Percentiles rank a stretch among this genome's conserved stretches.
phyloP scores from a whole-genome alignment of 2,797 vertebrate species.

The Crocodylus rhombifer region DNA sequence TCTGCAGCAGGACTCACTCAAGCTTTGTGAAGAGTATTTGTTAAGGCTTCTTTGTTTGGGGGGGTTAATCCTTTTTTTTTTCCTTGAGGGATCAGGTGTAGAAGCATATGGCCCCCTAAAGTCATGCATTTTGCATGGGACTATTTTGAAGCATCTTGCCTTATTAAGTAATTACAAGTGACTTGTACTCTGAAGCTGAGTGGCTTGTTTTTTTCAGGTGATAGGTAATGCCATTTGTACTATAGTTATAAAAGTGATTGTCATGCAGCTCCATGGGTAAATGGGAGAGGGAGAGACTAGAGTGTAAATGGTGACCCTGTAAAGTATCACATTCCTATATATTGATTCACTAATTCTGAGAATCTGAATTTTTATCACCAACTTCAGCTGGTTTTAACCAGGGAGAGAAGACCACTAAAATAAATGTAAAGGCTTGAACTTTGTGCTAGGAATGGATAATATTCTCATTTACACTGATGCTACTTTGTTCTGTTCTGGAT shows the following conservation, averaged over 20 bases:
- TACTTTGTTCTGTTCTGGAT: not conserved
- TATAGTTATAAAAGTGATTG: not conserved
- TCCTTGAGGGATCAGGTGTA: not conserved
- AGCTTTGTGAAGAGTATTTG: not conserved
- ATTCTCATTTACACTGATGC: not conserved
- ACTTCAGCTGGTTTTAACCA: not conserved
- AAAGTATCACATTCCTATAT: not conserved
- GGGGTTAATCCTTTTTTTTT: not conserved
- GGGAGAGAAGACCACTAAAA: not conserved
- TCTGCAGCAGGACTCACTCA: conserved; percentile 21
- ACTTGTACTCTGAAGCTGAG: accelerated
- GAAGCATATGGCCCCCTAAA: not conserved
- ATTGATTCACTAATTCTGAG: not conserved
- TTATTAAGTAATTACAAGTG: conserved; percentile 24
- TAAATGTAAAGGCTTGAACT: not conserved
- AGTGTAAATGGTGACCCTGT: not conserved
- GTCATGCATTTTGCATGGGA: conserved; percentile 19
- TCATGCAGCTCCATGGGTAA: accelerated
- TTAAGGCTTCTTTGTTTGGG: not conserved
- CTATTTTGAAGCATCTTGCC: not conserved
- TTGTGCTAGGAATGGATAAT: not conserved
- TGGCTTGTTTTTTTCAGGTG: not conserved
- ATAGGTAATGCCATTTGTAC: not conserved
- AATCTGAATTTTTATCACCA: not conserved
- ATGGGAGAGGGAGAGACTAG: not conserved